These are phyloP conservation scores for Cryptocephalus moraei DNA, from an alignment of 2,888 invertebrate genomes.

Conservation along the genomic window DNA sequence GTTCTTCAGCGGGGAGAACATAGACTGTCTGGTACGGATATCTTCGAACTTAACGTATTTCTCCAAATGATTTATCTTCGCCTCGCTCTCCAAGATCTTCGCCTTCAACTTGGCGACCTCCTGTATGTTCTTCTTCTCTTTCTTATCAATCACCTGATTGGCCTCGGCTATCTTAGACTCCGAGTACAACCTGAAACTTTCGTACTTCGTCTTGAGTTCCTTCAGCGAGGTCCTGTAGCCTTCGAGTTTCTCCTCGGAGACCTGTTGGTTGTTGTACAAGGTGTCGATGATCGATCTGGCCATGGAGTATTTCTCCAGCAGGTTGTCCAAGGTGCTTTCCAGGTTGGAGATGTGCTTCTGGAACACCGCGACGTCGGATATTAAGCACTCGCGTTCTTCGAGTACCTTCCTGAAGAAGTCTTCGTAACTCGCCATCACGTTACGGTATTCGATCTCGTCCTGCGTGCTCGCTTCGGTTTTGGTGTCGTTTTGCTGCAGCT, in stretches of 20 bases:
- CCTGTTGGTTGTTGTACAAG: constrained; percentile 26
- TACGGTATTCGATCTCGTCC: constrained; percentile 16
- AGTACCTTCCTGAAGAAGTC: constrained; percentile 25
- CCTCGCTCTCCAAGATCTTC: constrained; percentile 23
- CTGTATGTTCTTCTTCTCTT: constrained; percentile 21
- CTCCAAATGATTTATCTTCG: constrained; percentile 25
- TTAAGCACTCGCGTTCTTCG: constrained; percentile 21
- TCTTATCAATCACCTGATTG: constrained; percentile 20
- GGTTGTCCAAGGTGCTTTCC: constrained; percentile 27
- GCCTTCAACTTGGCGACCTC: constrained; percentile 25
- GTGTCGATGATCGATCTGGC: constrained; percentile 26
- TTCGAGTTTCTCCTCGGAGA: constrained; percentile 22
- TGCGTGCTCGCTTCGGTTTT: background rate
- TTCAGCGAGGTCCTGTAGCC: constrained; percentile 21
- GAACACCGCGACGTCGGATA: constrained; percentile 21
- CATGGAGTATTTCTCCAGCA: constrained; percentile 29
- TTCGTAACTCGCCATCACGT: constrained; percentile 25
- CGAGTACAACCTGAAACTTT: constrained; percentile 22
- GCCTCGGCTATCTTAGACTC: constrained; percentile 23
- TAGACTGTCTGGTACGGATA: constrained; percentile 12
- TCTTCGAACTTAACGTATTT: constrained; percentile 18
- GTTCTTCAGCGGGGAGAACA: constrained; percentile 24
- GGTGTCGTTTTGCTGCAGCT: constrained; percentile 5
- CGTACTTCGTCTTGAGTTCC: constrained; percentile 20
- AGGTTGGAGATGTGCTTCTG: constrained; percentile 25